Evolutionary conservation across 2,797 vertebrate genomes (phyloP), one percentile per base, ranked within the genome.

Genomic region (Acipenser ruthenus): DNA sequence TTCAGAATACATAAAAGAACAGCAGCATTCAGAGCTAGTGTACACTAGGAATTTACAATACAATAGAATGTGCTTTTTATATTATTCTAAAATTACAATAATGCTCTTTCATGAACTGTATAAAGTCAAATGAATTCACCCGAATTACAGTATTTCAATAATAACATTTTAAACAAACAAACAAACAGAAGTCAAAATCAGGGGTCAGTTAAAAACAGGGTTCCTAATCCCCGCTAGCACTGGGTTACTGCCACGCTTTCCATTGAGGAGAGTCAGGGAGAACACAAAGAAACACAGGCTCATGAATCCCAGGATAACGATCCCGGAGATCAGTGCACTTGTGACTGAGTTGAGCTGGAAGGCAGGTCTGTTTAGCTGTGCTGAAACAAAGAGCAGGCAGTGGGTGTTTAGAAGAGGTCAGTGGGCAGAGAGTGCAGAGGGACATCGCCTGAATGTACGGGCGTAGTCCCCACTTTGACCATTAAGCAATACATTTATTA

Each of bases 301-400:
- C 80, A 89, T 87, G 65, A 92, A 83, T 51, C 91, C 94, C 66
- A 99, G 78, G 76, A 97, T 77, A 56, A 93, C 89, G 69, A 92
- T 69, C 65, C 94, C 93, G 10, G 95, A 95, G 86, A 98, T 91
- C 76, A 99, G 86, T 0, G 92, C 86, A 0, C 88, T 93, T 58
- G 94, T 97, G 79, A 95, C 73, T 0, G 93, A 79, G 69, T 94
- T 95, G 80, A 95, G 79, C 79, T 91, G 93, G 79, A 98, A 94
- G 59, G 80, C 76, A 64, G 89, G 81, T 69, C 80, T 78, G 0
- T 84, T 89, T 71, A 84, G 76, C 63, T 86, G 82, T 71, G 83
- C 96, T 98, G 77, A 13, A 81, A 81, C 52, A 52, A 58, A 58
- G 12, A 12, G 12, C 6, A 10, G 55, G 8, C 51, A 53, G 8